A percentile compares a stretch with the other conserved stretches of the same genome.
Conservation (phyloP, 2,113 vertebrate genomes). For the Saguinus imperator region DNA sequence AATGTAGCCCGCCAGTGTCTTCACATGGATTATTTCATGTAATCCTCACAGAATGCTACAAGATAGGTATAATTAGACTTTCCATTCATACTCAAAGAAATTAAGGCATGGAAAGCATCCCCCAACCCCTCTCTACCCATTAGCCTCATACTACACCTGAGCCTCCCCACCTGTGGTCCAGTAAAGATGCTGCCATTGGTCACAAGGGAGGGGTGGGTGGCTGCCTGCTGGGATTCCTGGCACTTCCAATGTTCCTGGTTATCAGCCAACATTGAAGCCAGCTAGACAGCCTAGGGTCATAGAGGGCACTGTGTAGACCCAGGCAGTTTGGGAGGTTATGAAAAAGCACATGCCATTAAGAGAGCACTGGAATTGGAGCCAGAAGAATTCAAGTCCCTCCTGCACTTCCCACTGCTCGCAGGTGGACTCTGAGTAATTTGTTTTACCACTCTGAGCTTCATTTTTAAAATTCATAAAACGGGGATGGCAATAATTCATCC, state of each 20-base stretch:
- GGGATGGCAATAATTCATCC: not conserved
- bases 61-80: not conserved
- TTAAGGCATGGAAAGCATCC: not conserved
- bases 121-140: fast-evolving
- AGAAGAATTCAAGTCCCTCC: not conserved
- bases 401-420: not conserved
- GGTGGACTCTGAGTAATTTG: not conserved
- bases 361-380: not conserved
- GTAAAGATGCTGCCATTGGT: not conserved
- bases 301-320: not conserved
- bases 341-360: not conserved
- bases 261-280: not conserved
- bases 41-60: not conserved
- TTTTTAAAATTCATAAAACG: not conserved
- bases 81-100: not conserved
- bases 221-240: not conserved
- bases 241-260: not conserved
- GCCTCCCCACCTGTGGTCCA: no score
- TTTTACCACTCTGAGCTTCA: not conserved
- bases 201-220: not conserved
- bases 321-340: not conserved
- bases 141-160: not conserved
- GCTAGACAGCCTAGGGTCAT: not conserved
- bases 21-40: not conserved
- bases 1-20: not conserved